Conservation (phyloP, 2,113 vertebrate species). For the Pluvianellus socialis region DNA sequence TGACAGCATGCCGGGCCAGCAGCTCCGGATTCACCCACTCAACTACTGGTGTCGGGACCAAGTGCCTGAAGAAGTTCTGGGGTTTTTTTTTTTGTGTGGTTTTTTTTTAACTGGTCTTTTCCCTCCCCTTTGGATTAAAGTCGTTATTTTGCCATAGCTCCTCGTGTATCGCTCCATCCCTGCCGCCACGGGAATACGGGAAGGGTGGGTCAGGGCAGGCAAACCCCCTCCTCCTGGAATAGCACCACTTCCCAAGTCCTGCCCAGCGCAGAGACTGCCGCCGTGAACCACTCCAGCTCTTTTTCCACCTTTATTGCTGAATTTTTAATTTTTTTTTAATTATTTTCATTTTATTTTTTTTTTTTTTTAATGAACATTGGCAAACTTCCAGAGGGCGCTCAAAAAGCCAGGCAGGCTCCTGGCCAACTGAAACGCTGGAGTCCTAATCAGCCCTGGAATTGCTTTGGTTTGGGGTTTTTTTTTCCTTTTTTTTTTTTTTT, state of each 20-base stretch:
- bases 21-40: fast-evolving
- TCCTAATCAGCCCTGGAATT: background rate
- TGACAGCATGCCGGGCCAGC: too few species aligned
- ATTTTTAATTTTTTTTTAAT: background rate
- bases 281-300: background rate
- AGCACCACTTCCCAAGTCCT: fast-evolving
- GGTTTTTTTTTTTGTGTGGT: background rate
- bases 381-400: background rate
- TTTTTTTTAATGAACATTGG: background rate
- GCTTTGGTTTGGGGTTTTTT: background rate
- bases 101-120: background rate
- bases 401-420: background rate
- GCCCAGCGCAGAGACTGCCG: fast-evolving
- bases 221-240: fast-evolving
- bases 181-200: fast-evolving
- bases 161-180: fast-evolving
- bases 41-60: background rate
- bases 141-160: background rate
- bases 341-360: background rate
- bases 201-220: too few species aligned
- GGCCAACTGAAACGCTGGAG: fast-evolving
- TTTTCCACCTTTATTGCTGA: constrained; percentile 29
- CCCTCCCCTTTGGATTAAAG: background rate
- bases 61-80: background rate
- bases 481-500: background rate